Evolutionary conservation across 2,888 invertebrate species (phyloP), one percentile per base, ranked within the genome.

Genomic region (Eremobia ochroleuca): DNA sequence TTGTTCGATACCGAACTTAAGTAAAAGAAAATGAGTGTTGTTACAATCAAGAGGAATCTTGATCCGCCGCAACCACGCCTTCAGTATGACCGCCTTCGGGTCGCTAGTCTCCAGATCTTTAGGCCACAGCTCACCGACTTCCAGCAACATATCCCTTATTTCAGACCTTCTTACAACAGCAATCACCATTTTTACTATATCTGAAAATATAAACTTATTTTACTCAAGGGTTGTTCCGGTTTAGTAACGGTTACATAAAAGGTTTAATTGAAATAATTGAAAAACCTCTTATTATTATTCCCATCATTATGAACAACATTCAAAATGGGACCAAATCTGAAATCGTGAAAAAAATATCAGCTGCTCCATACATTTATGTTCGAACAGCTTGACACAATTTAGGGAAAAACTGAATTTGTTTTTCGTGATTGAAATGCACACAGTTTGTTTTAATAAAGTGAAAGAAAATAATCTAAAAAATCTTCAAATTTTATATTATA

Each of bases 121-220:
- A 15, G 90, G 90, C 90, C 90, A 90, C 43, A 90, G 76, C 21
- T 89, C 85, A 9, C 87, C 90, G 8, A 89, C 82, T 59, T 89
- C 89, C 34, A 85, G 1, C 15, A 90, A 69, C 43, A 90, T 70
- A 4, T 78, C 72, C 28, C 74, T 81, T 71, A 90, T 85, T 49
- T 87, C 73, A 13, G 77, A 49, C 28, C 65, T 85, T 70, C 76
- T 87, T 2, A 55, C 8, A 1, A 89, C 3, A 2, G 77, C 73
- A 28, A 81, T 82, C 28, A 43, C 11, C 55, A 89, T 75, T 73
- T 87, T 89, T 21, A 88, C 77, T 11, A 77, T 4, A 75, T 83
- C 90, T 90, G 82, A 31, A 76, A 71, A 65, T n/a, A 52, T 13
- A 25, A 69, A 58, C 13, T 59, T 28, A 68, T 49, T 18, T 49